phyloP scores from a whole-genome alignment of 2,797 vertebrate species.

The Erethizon dorsatum region DNA sequence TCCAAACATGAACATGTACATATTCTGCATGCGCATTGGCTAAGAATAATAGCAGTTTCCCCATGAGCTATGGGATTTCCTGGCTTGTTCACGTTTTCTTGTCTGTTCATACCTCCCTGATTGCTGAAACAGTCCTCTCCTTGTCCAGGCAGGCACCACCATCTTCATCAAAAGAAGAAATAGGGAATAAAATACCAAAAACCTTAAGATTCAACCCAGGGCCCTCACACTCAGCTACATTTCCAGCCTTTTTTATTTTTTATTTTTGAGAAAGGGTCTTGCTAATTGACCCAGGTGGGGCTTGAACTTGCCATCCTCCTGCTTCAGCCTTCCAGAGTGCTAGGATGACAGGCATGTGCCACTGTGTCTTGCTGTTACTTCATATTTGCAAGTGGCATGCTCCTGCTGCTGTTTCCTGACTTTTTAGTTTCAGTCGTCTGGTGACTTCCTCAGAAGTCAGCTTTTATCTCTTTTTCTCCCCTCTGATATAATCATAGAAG shows the following conservation, averaged over 20 bases:
- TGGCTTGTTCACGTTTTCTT: neutral
- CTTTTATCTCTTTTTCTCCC: neutral
- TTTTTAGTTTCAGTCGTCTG: neutral
- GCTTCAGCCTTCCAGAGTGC: neutral
- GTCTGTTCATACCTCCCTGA: neutral
- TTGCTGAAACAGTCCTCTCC: neutral
- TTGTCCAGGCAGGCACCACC: neutral
- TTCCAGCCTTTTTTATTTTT: neutral
- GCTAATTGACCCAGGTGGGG: neutral
- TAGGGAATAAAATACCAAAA: neutral
- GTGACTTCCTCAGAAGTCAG: constrained; percentile 19
- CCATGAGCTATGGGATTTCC: neutral
- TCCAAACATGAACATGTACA: no score
- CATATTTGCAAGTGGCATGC: neutral
- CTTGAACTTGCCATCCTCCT: neutral
- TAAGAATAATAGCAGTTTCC: neutral
- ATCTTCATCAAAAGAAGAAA: neutral
- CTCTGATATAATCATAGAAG: neutral
- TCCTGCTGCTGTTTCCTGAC: neutral
- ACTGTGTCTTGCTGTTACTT: neutral
- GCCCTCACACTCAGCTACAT: neutral
- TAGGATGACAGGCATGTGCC: neutral
- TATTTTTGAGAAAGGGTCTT: neutral
- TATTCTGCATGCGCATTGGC: neutral
- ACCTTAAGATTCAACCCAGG: neutral